Conservation (phyloP, 2,888 invertebrate genomes). For the Microctonus hyperodae region DNA sequence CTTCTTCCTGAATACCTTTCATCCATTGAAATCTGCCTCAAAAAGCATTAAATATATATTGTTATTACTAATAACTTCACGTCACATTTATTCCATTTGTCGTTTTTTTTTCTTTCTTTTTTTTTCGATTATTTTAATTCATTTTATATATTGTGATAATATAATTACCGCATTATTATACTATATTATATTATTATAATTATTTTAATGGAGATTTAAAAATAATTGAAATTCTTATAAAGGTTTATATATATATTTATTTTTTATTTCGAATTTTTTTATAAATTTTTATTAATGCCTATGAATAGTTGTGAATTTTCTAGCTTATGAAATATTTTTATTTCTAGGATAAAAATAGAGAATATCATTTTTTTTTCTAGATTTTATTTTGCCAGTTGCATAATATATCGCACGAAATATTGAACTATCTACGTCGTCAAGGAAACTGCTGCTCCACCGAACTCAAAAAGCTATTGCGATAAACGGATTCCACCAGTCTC, state of each 20-base stretch:
- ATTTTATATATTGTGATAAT: not conserved
- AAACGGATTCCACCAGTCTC: constrained; percentile 42
- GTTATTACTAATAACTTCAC: constrained; percentile 20
- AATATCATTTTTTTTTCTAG: not conserved
- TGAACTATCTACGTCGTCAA: constrained; percentile 58
- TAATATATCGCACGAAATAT: constrained; percentile 40
- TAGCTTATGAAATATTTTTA: no score
- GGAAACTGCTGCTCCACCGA: constrained; percentile 50
- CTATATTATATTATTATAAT: no score
- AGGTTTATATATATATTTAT: no score
- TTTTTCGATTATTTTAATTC: not conserved
- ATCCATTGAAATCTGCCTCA: constrained; percentile 40
- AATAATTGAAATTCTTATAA: no score
- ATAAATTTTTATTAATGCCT: no score
- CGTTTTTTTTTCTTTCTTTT: constrained; percentile 5
- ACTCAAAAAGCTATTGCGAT: constrained; percentile 6
- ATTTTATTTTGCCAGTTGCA: not conserved
- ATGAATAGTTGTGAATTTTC: not conserved
- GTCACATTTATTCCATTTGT: constrained; percentile 23
- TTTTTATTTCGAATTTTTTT: no score
- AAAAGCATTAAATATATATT: constrained; percentile 6
- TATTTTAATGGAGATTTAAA: no score
- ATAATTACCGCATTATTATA: no score
- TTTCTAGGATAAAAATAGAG: no score
- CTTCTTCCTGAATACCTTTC: constrained; percentile 36